Percentiles rank a stretch among this genome's conserved stretches.
Evolutionary conservation across 2,797 vertebrate genomes (phyloP).

Genomic region (Bovichtus diacanthus): DNA sequence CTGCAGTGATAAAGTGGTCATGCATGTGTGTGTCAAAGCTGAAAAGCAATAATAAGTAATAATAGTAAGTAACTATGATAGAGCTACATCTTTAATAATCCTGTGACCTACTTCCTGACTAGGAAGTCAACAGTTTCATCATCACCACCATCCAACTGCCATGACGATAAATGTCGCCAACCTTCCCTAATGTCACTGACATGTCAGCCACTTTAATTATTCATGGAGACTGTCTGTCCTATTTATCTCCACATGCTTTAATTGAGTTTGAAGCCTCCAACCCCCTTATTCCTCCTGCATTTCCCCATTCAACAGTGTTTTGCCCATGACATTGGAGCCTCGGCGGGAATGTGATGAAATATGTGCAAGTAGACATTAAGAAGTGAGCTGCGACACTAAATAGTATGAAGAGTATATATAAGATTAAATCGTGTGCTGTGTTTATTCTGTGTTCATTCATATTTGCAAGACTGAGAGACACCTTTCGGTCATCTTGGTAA

Average conservation of each 20-base stretch:
- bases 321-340: no score
- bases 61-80: no score
- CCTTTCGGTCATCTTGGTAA: not conserved
- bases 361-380: not conserved
- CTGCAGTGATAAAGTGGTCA: not conserved
- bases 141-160: constrained; percentile 47
- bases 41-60: not conserved
- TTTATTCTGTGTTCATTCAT: not conserved
- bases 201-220: constrained; percentile 81
- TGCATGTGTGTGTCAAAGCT: constrained; percentile 9
- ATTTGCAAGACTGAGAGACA: not conserved
- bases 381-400: constrained; percentile 21
- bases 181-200: constrained; percentile 76
- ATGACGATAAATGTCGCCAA: constrained; percentile 70
- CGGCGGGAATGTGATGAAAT: constrained; percentile 22
- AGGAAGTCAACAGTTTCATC: constrained; percentile 76
- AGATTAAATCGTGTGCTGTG: not conserved
- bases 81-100: constrained; percentile 75
- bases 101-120: constrained; percentile 79
- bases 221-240: constrained; percentile 73
- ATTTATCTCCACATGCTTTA: constrained; percentile 74
- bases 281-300: constrained; percentile 47
- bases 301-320: no score
- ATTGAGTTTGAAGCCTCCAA: constrained; percentile 73
- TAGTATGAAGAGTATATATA: not conserved